Base-by-base conservation (phyloP, 2,113 vertebrate species). In the Platichthys flesus region DNA sequence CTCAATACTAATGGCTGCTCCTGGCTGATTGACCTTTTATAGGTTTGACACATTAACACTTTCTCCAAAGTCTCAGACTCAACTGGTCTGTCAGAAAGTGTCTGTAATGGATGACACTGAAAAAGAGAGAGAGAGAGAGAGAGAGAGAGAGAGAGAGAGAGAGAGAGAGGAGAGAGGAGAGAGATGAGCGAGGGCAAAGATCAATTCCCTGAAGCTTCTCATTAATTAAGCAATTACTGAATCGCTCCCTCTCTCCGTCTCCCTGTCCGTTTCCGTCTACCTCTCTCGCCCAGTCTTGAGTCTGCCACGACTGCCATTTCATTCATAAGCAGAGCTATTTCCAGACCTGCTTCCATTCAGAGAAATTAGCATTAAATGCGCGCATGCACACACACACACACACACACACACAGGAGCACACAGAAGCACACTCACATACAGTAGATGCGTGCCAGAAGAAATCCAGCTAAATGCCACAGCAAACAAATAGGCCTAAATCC, bases 181-280 rank as follows among this genome's bases (percentile, higher is more conserved):
- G 40, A 55, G 58, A 14, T 37, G 57, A 70, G 28, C 2, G 1
- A 64, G 70, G 64, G 9, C 76, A 77, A 56, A 65, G 86, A 84
- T 88, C 82, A 81, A 21, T 65, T 76, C 81, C 67, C 72, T 31
- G 62, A 65, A 67, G 75, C 70, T 35, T 66, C 84, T 83, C 58
- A 54, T 79, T 85, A 88, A 87, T 80, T 81, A 86, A 55, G 55
- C 81, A 57, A 2, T n/a, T 37, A 81, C 74, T 62, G 56, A 59
- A 16, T 45, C 23, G 0, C 6, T 79, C 68, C 8, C 54, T 45
- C 62, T 75, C n/a, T 2, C 40, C 67, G 66, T 52, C 40, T 51
- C 47, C 16, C 51, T 14, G 18, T 54, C 51, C 10, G 2, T 54
- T 8, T 7, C 52, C 10, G 24, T 76, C 65, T 64, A 21, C 28